Base-by-base conservation (phyloP, 2,797 vertebrate species). In the Hapalemur alaotrensis region DNA sequence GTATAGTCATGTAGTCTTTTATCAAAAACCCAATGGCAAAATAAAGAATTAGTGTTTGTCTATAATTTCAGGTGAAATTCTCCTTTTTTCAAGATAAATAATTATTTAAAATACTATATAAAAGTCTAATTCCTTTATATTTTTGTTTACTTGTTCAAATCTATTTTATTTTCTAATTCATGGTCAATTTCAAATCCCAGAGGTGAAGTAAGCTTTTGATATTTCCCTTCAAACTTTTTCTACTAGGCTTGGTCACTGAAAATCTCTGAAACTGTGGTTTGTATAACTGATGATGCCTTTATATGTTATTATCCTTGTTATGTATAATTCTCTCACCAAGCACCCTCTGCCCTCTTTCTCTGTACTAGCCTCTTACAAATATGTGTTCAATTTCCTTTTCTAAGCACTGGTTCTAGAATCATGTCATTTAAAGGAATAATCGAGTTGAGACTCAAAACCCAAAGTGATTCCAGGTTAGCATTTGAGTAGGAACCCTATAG, bases 361-460 rank as follows among this genome's bases (percentile, higher is more conserved):
- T 63, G 7, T 9, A 81, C 17, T 72, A 89, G 32, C 17, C 8
- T 22, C 3, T 88, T 91, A 63, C 67, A 48, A 95, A 73, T 65
- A 80, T 18, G 10, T 61, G n/a, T 96, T 83, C 20, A 52, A 72
- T 88, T 96, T 93, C 80, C 32, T 93, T 93, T 89, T 84, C 85
- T 90, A 89, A 94, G 28, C 7, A 35, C n/a, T 65, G 13, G 35
- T 48, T 48, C 38, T 70, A 59, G 17, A 63, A 63, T 10, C 50
- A 23, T 67, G 41, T 89, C 41, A 89, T 93, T 93, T 87, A 67
- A 95, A 78, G 61, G 54, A 15, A 63, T 30, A 72, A 87, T 70
- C 1, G 3, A 87, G 48, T 57, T 87, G 23, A 7, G 0, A 28
- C 43, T 80, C 43, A 90, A 86, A 95, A 67, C 28, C 18, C 61